Base-by-base conservation (phyloP, 2,888 invertebrate species). In the Apamea epomidion region DNA sequence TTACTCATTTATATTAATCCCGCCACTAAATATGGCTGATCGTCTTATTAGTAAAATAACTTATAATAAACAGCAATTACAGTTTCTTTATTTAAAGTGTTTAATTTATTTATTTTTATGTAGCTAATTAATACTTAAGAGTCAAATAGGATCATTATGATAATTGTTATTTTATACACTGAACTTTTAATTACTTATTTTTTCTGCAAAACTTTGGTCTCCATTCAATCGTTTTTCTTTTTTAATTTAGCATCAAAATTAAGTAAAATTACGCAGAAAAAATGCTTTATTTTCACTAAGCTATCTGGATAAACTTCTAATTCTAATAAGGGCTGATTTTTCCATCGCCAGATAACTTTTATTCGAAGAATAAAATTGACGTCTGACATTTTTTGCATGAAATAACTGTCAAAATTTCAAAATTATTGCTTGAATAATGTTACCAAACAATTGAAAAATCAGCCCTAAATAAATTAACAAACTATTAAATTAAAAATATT, bases 71-170 rank as follows among this genome's bases (percentile, higher is more conserved):
- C n/a, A 70, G 76, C 48, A 60, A 64, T 72, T 72, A 80, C 37
- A 25, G 48, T 54, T 67, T 67, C 18, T 74, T 25, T 51, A 65
- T 72, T 45, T 80, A 58, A 77, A 77, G 12, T 37, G 48, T 64
- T 64, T 32, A 81, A 81, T 84, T 81, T 68, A 76, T 74, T 86
- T 54, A 69, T 74, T 77, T 83, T 73, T 75, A 80, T 42, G 32
- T 58, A 54, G 18, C 2, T 54, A 51, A 76, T 78, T 75, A 65
- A 74, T 74, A 67, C 12, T 12, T 70, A n/a, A 32, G 14, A 62
- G 58, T 58, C 32, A 37, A 81, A 68, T 60, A 37, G 8, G 67
- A 45, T 85, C 10, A 29, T 67, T 74, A 42, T 42, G 29, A 64
- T 76, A 58, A 80, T 65, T 65, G 3, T 29, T 71, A 64, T 71